Base-by-base conservation (phyloP, 2,797 vertebrate species). In the Triplophysa bombifrons region DNA sequence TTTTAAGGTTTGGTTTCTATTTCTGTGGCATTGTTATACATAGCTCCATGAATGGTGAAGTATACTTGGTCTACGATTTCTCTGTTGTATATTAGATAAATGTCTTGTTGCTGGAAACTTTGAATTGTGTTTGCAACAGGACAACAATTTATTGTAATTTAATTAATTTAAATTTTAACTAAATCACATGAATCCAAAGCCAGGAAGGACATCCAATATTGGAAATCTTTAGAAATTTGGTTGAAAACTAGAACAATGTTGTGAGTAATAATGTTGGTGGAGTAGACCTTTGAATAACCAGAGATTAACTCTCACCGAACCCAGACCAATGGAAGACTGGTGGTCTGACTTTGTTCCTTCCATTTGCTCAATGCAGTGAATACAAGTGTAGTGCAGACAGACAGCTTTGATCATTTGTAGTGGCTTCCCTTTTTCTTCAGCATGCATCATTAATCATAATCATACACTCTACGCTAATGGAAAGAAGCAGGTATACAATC, bases 291-390 rank as follows among this genome's bases (percentile, higher is more conserved):
- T 67, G 16, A 10, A 16, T 6, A 14, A 25, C 22, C 22, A 13
- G 13, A 61, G 58, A 30, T 60, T 14, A 30, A 30, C n/a, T 78
- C 27, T 38, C n/a, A 30, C 27, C 50, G 53, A 71, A 71, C 46
- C 41, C 46, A 61, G 27, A 61, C 14, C 50, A 78, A 46, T 61
- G 41, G 67, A 78, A 12, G 22, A 34, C 53, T 66, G 44, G 17
- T 69, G 50, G 34, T 34, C 30, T 61, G 44, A 30, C 50, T 80
- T 27, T 38, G 71, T 41, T 12, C 22, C 34, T 82, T 72, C 78
- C 66, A 78, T 76, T 82, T 60, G 53, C 70, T 58, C 46, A 82
- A 72, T 75, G 38, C 51, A 76, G 27, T 81, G 44, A 81, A 58
- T 72, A 46, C 72, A 77, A 66, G 60, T 41, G 72, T 76, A 71